Conservation (phyloP, 2,797 vertebrate species). For the Melanotaenia nigrans region DNA sequence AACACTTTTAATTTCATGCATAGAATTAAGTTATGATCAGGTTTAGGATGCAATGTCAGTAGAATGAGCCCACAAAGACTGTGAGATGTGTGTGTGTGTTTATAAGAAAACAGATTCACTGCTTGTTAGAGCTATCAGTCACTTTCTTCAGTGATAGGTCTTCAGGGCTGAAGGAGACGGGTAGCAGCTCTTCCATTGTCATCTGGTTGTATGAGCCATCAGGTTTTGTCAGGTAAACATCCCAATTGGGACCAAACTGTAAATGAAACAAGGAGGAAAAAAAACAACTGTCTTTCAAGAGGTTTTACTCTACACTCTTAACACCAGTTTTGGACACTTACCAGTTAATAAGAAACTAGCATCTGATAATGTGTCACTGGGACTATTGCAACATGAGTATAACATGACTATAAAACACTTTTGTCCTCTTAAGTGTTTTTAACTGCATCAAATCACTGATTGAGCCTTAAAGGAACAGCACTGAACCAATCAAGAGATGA, state of each 20-base stretch:
- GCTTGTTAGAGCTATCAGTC: constrained; percentile 49
- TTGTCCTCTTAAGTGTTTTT: background rate
- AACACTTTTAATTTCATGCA: background rate
- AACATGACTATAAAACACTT: background rate
- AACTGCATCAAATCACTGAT: background rate
- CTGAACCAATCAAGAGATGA: background rate
- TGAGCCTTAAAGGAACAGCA: background rate
- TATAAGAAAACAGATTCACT: constrained; percentile 14
- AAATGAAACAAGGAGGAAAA: constrained; percentile 3
- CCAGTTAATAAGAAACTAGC: background rate
- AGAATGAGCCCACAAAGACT: background rate
- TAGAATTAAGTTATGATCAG: background rate
- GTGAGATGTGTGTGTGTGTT: background rate
- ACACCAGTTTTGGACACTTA: background rate
- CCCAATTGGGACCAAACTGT: constrained; percentile 90
- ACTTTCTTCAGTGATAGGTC: constrained; percentile 79
- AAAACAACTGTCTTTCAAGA: background rate
- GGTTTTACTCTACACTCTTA: background rate
- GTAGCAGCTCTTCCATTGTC: constrained; percentile 87
- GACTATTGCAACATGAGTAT: background rate
- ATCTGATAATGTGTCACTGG: constrained; percentile 3
- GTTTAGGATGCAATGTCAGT: background rate
- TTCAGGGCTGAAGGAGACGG: constrained; percentile 89
- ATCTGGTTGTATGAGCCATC: constrained; percentile 82
- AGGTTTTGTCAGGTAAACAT: constrained; percentile 86